Evolutionary conservation across 35 echinoderm and acorn worm genomes (phyloP), one percentile per base, ranked within the genome.

Genomic region (Apostichopus parvimensis): DNA sequence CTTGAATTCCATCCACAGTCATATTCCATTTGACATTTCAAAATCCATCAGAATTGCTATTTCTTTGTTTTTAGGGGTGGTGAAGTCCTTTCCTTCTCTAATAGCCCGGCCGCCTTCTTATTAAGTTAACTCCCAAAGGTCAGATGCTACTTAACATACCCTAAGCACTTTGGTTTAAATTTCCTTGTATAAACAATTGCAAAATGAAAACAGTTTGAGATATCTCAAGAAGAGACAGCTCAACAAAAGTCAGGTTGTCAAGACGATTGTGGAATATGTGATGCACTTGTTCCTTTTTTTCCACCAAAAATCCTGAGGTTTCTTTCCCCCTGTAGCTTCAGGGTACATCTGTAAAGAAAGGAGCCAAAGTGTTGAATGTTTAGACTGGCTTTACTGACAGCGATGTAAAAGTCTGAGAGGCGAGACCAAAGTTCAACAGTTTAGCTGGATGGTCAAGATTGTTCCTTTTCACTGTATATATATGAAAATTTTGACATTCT

Each of bases 81-180:
- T 84, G 24, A 80, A 84, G 54, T n/a, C 53, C 9, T 84, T 21
- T 55, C 56, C 54, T 84, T 55, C 81, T 15, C 58, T n/a, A 20
- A 20, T 15, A 21, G 9, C 58, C 18, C 8, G 6, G 4, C 17
- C 17, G 1, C n/a, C 11, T 12, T 58, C 81, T 84, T 84, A 84
- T 84, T 84, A 84, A 84, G 55, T 84, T 84, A 84, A 84, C 81
- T 84, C 81, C 81, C 81, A 84, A 59, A 84, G 81, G 81, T 84
- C 81, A 84, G 54, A 59, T 52, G 14, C 81, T 84, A 84, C 81
- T 84, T 84, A 84, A 58, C 81, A 84, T 84, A 58, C 81, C 55
- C 54, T 58, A 53, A 56, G 54, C 55, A 56, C 81, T 17, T 84
- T 56, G 81, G 28, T 84, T 84, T 11, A 21, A 52, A 18, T 84